A percentile compares a stretch with the other conserved stretches of the same genome.
phyloP scores from a whole-genome alignment of 2,797 vertebrate genomes.

The Pygocentrus nattereri region DNA sequence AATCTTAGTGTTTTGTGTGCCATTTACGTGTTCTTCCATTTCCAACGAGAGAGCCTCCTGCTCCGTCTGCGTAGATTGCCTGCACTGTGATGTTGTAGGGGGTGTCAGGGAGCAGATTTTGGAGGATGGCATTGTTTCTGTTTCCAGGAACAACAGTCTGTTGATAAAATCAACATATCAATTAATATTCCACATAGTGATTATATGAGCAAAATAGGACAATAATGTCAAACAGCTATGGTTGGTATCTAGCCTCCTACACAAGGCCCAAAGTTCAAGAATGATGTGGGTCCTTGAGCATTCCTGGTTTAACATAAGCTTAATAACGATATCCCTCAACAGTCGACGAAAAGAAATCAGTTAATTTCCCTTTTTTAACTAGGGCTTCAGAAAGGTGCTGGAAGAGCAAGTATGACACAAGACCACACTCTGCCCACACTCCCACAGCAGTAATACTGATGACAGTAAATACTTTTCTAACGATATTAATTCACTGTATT shows the following conservation, averaged over 20 bases:
- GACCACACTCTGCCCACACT: conserved; percentile 45
- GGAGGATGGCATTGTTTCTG: conserved; percentile 91
- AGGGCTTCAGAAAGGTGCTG: conserved; percentile 57
- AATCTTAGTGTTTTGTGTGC: not conserved
- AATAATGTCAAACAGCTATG: not conserved
- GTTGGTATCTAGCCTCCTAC: conserved; percentile 1
- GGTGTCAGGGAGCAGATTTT: conserved; percentile 88
- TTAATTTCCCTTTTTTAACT: conserved; percentile 47
- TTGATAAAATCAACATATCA: conserved; percentile 16
- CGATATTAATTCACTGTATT: conserved; percentile 41
- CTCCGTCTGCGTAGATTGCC: conserved; percentile 90
- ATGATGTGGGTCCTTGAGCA: not conserved
- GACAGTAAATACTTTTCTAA: conserved; percentile 62
- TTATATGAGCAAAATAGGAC: not conserved
- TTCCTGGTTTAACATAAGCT: conserved; percentile 3
- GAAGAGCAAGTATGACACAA: conserved; percentile 40
- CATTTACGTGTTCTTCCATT: conserved; percentile 88
- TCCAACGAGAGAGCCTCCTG: conserved; percentile 87
- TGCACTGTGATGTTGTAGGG: conserved; percentile 95
- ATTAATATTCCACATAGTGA: not conserved
- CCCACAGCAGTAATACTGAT: conserved; percentile 53
- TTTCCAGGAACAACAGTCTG: conserved; percentile 92
- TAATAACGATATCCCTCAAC: conserved; percentile 27
- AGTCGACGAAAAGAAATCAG: conserved; percentile 42
- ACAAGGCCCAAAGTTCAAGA: not conserved